A percentile compares a stretch with the other conserved stretches of the same genome.
phyloP scores from a whole-genome alignment of 2,113 vertebrate genomes.

The Marcusenius ussheri region DNA sequence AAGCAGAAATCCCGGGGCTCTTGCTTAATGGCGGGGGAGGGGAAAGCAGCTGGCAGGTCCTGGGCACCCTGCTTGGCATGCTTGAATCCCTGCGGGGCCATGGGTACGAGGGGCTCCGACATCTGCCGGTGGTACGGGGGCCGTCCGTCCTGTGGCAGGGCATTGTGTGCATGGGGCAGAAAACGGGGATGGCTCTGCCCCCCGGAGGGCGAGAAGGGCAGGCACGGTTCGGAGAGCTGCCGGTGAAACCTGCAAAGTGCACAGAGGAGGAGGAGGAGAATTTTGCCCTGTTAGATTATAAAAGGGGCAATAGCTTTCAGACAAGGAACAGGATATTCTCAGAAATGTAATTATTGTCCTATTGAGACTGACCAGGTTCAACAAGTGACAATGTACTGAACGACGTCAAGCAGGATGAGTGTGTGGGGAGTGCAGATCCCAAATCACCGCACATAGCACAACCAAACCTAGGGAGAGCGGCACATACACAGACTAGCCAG shows the following conservation, averaged over 20 bases:
- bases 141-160: conserved; percentile 65
- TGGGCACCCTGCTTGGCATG: conserved; percentile 75
- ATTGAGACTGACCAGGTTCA: neutral
- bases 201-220: conserved; percentile 58
- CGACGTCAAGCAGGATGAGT: neutral
- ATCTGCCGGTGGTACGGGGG: conserved; percentile 86
- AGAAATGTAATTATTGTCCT: neutral
- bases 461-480: neutral
- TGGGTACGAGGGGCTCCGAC: conserved; percentile 79
- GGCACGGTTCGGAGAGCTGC: conserved; percentile 85
- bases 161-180: conserved; percentile 59
- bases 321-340: no score
- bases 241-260: conserved; percentile 74
- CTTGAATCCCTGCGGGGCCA: conserved; percentile 83
- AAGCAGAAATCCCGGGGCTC: conserved; percentile 92
- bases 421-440: neutral
- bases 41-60: conserved; percentile 68
- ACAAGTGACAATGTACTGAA: neutral
- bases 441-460: neutral
- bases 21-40: conserved; percentile 87
- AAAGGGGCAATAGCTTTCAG: neutral
- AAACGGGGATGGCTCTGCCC: conserved; percentile 62
- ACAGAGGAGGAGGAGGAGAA: neutral
- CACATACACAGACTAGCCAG: conserved; percentile 21
- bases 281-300: neutral